Conservation (phyloP, 2,797 vertebrate species). For the Sylvilagus floridanus region DNA sequence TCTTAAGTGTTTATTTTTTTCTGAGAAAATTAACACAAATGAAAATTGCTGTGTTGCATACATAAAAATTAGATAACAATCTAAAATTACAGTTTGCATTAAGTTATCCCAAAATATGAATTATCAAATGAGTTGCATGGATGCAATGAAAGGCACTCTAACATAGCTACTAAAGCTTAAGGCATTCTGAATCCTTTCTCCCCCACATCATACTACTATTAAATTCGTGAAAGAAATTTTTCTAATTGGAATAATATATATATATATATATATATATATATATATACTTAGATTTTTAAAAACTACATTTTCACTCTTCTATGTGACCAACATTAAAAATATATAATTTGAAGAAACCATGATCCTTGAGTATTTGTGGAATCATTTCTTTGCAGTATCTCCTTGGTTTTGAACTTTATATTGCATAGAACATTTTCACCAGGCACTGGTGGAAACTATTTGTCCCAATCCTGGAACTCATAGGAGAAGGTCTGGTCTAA, state of each 20-base stretch:
- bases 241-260: slow-evolving; percentile 80
- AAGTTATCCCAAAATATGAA: slow-evolving; percentile 88
- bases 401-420: slow-evolving; percentile 71
- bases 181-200: slow-evolving; percentile 83
- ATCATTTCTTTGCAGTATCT: slow-evolving; percentile 58
- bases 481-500: neutral
- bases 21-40: slow-evolving; percentile 85
- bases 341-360: slow-evolving; percentile 77
- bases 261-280: too few species aligned
- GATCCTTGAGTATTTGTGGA: slow-evolving; percentile 59
- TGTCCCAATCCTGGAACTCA: slow-evolving; percentile 58
- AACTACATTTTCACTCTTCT: slow-evolving; percentile 58
- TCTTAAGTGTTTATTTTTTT: slow-evolving; percentile 83
- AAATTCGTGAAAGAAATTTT: slow-evolving; percentile 78
- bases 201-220: slow-evolving; percentile 72
- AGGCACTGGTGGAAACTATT: neutral
- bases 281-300: slow-evolving; percentile 68
- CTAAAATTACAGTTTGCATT: slow-evolving; percentile 86
- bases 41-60: slow-evolving; percentile 83
- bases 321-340: slow-evolving; percentile 71
- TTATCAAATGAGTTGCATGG: slow-evolving; percentile 85
- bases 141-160: slow-evolving; percentile 83
- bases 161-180: slow-evolving; percentile 80
- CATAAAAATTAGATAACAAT: slow-evolving; percentile 86
- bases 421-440: neutral